These are phyloP conservation scores for Rhimphoctona megacephalus DNA, from an alignment of 2,888 invertebrate species.

Conservation along the genomic window DNA sequence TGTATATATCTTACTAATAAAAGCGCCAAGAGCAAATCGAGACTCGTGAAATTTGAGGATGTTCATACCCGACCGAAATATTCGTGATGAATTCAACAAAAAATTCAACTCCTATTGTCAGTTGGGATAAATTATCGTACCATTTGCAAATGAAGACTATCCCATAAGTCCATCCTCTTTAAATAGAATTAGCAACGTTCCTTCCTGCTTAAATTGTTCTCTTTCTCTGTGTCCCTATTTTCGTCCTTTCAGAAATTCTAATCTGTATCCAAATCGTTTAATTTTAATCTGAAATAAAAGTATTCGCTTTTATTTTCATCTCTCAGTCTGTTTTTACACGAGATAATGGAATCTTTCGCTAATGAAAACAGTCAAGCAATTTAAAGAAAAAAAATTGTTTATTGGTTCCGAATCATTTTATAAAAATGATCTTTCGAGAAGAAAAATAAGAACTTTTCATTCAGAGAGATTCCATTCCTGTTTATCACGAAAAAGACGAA, in stretches of 20 bases:
- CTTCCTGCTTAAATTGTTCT: slow-evolving; percentile 19
- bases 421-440: background rate
- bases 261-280: slow-evolving; percentile 49
- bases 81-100: slow-evolving; percentile 1
- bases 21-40: slow-evolving; percentile 64
- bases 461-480: background rate
- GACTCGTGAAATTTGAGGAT: slow-evolving; percentile 69
- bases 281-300: slow-evolving; percentile 58
- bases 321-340: background rate
- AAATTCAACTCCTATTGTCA: slow-evolving; percentile 6
- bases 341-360: slow-evolving; percentile 1
- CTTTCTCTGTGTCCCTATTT: slow-evolving; percentile 24
- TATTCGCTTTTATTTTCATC: slow-evolving; percentile 7
- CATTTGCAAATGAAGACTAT: slow-evolving; percentile 11
- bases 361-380: too few relatives aligned
- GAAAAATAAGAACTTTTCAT: background rate
- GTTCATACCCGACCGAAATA: slow-evolving; percentile 55
- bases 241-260: slow-evolving; percentile 49
- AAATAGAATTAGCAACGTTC: slow-evolving; percentile 2
- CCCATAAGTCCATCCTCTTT: slow-evolving; percentile 32
- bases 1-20: slow-evolving; percentile 43
- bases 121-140: slow-evolving; percentile 13
- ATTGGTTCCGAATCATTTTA: background rate
- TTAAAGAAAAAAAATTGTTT: background rate
- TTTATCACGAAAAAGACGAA: background rate